Conservation (phyloP, 35 echinoderm and acorn worm genomes). For the Apostichopus californicus region DNA sequence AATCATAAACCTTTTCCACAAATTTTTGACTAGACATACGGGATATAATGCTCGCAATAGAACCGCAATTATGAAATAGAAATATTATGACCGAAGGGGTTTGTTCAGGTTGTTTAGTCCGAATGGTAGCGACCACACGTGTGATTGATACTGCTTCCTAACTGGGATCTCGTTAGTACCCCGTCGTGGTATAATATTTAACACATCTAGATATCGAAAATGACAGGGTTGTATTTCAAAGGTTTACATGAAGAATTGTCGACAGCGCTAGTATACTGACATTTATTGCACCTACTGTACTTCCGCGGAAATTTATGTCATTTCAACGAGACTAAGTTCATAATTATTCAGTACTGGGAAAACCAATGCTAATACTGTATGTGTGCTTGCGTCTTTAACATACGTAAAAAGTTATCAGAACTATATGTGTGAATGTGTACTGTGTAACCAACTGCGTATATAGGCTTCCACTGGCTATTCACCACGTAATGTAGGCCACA, state of each 20-base stretch:
- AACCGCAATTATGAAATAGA: conserved; percentile 14
- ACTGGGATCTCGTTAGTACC: neutral
- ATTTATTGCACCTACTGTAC: neutral
- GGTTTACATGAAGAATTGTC: neutral
- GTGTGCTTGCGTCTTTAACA: no score
- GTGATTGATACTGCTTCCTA: neutral
- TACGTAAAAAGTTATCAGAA: no score
- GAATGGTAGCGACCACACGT: neutral
- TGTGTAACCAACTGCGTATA: no score
- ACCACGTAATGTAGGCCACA: no score
- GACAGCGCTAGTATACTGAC: neutral
- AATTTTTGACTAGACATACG: neutral
- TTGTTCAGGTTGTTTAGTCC: neutral
- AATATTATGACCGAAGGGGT: conserved; percentile 5
- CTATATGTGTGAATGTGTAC: no score
- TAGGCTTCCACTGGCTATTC: no score
- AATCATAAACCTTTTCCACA: neutral
- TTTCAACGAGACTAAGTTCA: no score
- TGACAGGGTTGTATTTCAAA: neutral
- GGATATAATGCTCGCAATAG: neutral
- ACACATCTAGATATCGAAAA: conserved; percentile 13
- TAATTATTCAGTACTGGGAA: no score
- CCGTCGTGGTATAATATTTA: neutral
- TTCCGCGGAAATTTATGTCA: no score
- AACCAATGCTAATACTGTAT: no score